Base-by-base conservation (phyloP, 2,113 vertebrate genomes). In the Acanthisitta chloris region DNA sequence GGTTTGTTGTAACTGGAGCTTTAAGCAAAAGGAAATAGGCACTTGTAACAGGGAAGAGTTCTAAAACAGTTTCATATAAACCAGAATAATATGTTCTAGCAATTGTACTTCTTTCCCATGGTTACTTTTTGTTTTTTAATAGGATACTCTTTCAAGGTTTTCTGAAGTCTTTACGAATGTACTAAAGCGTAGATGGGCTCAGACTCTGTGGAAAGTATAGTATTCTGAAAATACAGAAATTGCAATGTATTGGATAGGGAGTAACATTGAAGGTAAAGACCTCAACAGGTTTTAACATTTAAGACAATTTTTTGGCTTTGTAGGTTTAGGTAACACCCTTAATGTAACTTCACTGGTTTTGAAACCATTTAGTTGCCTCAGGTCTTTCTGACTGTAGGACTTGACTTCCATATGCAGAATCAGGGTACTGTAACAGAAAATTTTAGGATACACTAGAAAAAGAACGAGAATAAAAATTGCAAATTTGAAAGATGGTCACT, bases 371-470 rank as follows among this genome's bases (percentile, higher is more conserved):
- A 69, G 71, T 74, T 94, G 18, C 70, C 81, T 93, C 79, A 67
- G 36, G 21, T 69, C 46, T 77, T 88, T 93, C 86, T 83, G 23
- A 94, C 36, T 88, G 5, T 86, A 64, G 36, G 59, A 40, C 66
- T 55, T 91, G 96, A 85, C 88, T 97, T 97, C 64, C 23, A 46
- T 81, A 31, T 25, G 66, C 3, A 45, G 52, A 94, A 55, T 92
- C 88, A 95, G 52, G 40, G 29, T 90, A 72, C 88, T 92, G 65
- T 92, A 96, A 81, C 95, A 72, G 65, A 94, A 95, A 95, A 88
- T 81, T 95, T 90, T 76, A 83, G 82, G 94, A 78, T 92, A 93
- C 92, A 34, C 91, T 62, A 88, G 81, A 54, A 95, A 97, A 96
- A 93, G 84, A 49, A 58, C 52, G 36, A 83, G 33, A 42, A 58